A percentile compares a stretch with the other conserved stretches of the same genome.
Conservation (phyloP, 64 coral and sea anemone species). For the Acropora yongei region DNA sequence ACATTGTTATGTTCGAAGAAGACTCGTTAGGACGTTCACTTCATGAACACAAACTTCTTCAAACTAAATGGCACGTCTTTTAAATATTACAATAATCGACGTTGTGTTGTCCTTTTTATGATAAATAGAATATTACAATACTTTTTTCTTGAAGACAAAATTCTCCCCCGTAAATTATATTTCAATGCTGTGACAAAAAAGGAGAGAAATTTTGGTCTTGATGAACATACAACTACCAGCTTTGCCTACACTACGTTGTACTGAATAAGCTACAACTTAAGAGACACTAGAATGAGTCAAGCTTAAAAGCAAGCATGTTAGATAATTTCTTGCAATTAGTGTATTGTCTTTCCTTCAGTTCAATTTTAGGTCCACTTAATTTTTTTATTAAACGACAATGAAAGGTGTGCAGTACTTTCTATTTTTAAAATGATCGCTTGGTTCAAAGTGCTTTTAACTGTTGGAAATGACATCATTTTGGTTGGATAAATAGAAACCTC, state of each 20-base stretch:
- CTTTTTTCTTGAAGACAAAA: too few species aligned
- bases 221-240: too few species aligned
- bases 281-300: background rate
- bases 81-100: too few species aligned
- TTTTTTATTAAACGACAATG: background rate
- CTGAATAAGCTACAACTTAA: background rate
- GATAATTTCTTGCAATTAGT: background rate
- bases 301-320: background rate
- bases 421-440: background rate
- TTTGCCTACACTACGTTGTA: background rate
- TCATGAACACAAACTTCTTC: too few species aligned
- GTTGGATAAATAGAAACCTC: background rate
- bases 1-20: too few species aligned
- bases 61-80: too few species aligned
- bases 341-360: background rate
- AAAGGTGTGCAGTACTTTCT: background rate
- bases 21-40: too few species aligned
- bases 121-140: too few species aligned
- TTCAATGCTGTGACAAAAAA: too few species aligned
- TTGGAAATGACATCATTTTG: background rate
- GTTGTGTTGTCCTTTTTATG: too few species aligned
- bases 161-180: too few species aligned
- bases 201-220: too few species aligned
- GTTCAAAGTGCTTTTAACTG: background rate
- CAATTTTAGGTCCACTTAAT: background rate